A percentile compares a stretch with the other conserved stretches of the same genome.
These are phyloP conservation scores for Lineus longissimus DNA, from an alignment of 1,140 invertebrate species.

Conservation along the genomic window DNA sequence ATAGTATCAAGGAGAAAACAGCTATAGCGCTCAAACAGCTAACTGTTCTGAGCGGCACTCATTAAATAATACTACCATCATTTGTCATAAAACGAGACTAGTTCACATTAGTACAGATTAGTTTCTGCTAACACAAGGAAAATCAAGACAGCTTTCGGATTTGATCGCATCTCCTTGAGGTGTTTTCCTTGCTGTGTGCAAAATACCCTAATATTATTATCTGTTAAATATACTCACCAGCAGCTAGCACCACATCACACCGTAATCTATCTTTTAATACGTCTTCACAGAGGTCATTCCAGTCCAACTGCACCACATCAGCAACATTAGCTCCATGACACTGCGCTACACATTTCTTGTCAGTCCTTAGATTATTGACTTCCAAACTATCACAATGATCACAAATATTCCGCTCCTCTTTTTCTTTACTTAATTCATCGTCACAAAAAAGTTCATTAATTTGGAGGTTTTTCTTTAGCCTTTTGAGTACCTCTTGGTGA, in stretches of 20 bases:
- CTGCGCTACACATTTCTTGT: constrained; percentile 7
- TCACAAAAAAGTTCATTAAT: constrained; percentile 5
- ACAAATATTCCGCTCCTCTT: constrained; percentile 3
- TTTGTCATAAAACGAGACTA: too few species aligned
- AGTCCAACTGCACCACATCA: constrained; percentile 34
- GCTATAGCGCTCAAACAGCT: too few species aligned
- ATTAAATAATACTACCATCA: too few species aligned
- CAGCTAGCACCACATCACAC: constrained; percentile 40
- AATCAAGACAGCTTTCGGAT: too few species aligned
- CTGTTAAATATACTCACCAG: too few species aligned
- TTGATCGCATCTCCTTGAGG: too few species aligned
- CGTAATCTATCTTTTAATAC: constrained; percentile 18
- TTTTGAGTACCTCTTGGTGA: constrained; percentile 38
- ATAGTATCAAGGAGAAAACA: too few species aligned
- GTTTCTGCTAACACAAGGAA: too few species aligned
- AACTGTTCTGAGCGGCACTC: too few species aligned
- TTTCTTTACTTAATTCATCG: constrained; percentile 2
- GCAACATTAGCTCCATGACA: constrained; percentile 18
- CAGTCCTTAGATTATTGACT: constrained; percentile 15
- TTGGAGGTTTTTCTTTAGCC: constrained; percentile 40
- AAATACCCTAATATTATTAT: too few species aligned
- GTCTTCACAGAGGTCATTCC: constrained; percentile 26
- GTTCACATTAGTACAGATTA: too few species aligned
- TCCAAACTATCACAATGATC: constrained; percentile 25
- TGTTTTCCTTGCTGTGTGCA: too few species aligned